A percentile compares a stretch with the other conserved stretches of the same genome.
phyloP scores from a whole-genome alignment of 2,113 vertebrate species.

The Melanostigma gelatinosum region DNA sequence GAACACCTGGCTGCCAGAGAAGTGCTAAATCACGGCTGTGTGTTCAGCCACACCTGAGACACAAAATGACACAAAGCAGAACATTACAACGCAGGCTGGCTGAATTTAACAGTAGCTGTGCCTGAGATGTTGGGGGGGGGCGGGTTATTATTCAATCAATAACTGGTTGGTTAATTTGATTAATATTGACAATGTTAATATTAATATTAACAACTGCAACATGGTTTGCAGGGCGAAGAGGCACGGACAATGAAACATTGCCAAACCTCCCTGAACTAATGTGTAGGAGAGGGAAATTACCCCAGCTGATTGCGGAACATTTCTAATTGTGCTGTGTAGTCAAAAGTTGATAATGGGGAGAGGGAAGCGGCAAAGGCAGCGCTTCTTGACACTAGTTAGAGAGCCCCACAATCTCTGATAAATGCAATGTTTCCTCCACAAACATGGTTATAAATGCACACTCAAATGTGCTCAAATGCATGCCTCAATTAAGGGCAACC shows the following conservation, averaged over 20 bases:
- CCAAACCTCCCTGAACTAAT: constrained; percentile 11
- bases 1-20: constrained; percentile 84
- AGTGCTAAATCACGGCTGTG: constrained; percentile 78
- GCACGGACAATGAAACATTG: not conserved
- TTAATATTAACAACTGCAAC: not conserved
- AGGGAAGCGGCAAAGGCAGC: constrained; percentile 21
- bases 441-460: not conserved
- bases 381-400: constrained; percentile 41
- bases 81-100: constrained; percentile 57
- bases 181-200: too few species aligned
- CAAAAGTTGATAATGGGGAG: constrained; percentile 10
- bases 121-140: not conserved
- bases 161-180: constrained; percentile 5
- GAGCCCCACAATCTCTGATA: constrained; percentile 19
- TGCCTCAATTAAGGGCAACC: constrained; percentile 13
- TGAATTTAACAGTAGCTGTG: constrained; percentile 44
- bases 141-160: not conserved
- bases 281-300: constrained; percentile 2
- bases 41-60: constrained; percentile 69
- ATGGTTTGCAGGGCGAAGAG: constrained; percentile 20
- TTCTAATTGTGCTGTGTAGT: constrained; percentile 28
- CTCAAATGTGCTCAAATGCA: not conserved
- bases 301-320: not conserved
- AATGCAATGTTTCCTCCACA: constrained; percentile 22
- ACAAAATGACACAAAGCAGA: constrained; percentile 65